Evolutionary conservation across 2,113 vertebrate genomes (phyloP).

Genomic region (Maylandia zebra): DNA sequence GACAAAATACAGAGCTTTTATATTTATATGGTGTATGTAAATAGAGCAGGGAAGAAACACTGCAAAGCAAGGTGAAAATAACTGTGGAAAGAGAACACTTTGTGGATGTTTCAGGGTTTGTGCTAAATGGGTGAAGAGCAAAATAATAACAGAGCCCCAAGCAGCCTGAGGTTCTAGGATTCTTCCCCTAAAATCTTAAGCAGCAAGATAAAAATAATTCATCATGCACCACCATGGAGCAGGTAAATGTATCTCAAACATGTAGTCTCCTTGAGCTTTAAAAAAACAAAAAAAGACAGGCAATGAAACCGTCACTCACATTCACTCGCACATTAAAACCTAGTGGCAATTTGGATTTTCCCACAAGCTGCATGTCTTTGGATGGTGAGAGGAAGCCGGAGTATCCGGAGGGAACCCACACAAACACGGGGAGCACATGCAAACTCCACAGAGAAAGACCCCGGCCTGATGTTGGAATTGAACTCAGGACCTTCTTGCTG

Average conservation of each 20-base stretch:
- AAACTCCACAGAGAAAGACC: too few relatives aligned
- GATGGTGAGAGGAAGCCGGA: too few relatives aligned
- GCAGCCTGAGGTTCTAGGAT: background rate
- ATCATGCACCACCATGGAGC: background rate
- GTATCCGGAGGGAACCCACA: fast-evolving
- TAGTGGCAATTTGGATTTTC: fast-evolving
- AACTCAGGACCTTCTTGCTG: too few relatives aligned
- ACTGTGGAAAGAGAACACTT: background rate
- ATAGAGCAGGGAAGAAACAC: background rate
- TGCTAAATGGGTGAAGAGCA: background rate
- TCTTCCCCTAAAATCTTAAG: background rate
- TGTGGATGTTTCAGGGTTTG: background rate
- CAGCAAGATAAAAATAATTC: background rate
- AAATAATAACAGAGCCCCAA: background rate
- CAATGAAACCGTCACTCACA: fast-evolving
- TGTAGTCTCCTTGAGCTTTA: background rate
- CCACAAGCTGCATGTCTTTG: too few relatives aligned
- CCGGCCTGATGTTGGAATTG: fast-evolving
- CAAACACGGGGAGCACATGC: too few relatives aligned
- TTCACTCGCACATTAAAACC: too few relatives aligned
- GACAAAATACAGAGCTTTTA: background rate
- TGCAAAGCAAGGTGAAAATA: background rate
- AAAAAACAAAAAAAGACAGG: background rate
- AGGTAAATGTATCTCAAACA: background rate
- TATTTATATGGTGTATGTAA: background rate